phyloP scores from a whole-genome alignment of 2,888 invertebrate genomes.

The Agrotis exclamationis region DNA sequence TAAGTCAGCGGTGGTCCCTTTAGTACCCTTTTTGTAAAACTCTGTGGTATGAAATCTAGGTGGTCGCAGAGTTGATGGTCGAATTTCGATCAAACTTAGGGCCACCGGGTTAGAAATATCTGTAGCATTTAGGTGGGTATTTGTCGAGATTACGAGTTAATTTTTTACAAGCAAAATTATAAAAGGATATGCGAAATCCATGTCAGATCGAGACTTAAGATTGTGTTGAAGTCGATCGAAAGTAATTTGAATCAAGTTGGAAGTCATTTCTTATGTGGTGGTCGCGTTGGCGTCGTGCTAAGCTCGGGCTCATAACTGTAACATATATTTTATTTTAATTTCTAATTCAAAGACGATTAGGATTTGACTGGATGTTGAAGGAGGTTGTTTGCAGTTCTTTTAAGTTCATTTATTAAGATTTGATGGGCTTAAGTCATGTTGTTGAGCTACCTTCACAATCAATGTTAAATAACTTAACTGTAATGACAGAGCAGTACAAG shows the following conservation, averaged over 20 bases:
- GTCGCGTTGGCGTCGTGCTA: too few relatives aligned
- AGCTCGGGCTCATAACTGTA: not conserved
- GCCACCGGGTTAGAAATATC: constrained; percentile 71
- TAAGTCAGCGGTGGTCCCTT: constrained; percentile 65
- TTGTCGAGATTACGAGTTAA: constrained; percentile 57
- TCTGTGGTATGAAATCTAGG: constrained; percentile 64
- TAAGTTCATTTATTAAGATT: constrained; percentile 17
- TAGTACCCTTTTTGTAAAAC: constrained; percentile 70
- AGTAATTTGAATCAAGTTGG: constrained; percentile 48
- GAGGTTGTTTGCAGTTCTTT: not conserved
- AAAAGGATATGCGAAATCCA: constrained; percentile 46
- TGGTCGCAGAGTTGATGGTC: constrained; percentile 59
- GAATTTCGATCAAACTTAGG: constrained; percentile 66
- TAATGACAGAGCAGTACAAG: too few relatives aligned
- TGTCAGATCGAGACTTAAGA: constrained; percentile 51
- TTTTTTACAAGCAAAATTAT: constrained; percentile 60
- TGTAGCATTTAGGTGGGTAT: constrained; percentile 67
- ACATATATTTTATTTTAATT: constrained; percentile 14
- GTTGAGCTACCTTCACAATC: not conserved
- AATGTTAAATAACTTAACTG: too few relatives aligned
- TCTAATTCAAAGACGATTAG: constrained; percentile 17
- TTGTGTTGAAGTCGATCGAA: constrained; percentile 44
- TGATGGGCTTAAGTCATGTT: not conserved
- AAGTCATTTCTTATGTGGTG: constrained; percentile 24
- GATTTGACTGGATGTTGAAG: constrained; percentile 19